Evolutionary conservation across 2,797 vertebrate genomes (phyloP), one percentile per base, ranked within the genome.

Genomic region (Pipistrellus kuhlii): DNA sequence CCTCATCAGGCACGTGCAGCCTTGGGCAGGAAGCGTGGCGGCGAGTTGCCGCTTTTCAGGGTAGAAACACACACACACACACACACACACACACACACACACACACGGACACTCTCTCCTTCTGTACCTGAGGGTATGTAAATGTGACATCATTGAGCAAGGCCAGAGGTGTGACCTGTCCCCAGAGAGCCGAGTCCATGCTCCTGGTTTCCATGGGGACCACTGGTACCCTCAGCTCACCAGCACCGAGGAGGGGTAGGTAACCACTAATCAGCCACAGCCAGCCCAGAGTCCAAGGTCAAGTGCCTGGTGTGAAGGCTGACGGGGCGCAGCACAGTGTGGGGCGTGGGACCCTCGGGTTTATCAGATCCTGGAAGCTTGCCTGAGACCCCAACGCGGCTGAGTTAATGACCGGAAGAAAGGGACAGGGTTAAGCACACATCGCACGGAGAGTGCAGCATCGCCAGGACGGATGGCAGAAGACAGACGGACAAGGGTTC

Each of bases 241-340:
- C 27, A 84, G 32, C 21, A 14, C 44, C 18, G 25, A 32, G 6
- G 10, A 30, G 6, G 10, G 20, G 9, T 68, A 76, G 62, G 38
- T 15, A 46, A 23, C 1, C 5, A n/a, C 23, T 17, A 7, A 25
- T n/a, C 46, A 76, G 41, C 76, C 27, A 64, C 51, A 46, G 10
- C 2, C 62, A 53, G 17, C 57, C 73, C 62, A 20, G 41, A 53
- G 44, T 53, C 11, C 35, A 53, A 10, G 21, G 38, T 6, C 6
- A 1, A 68, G 55, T 25, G 8, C 71, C 35, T 55, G 59, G 20
- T 23, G 3, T 0, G 18, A 8, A 11, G 27, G 23, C 27, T 64
- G 35, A 8, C 1, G 0, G 20, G 8, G 8, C 17, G 8, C 30
- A 38, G 71, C 0, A 11, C 2, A 4, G 30, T 23, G 5, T 6